These are phyloP conservation scores for Takifugu rubripes DNA, from an alignment of 2,797 vertebrate genomes.

Conservation along the genomic window DNA sequence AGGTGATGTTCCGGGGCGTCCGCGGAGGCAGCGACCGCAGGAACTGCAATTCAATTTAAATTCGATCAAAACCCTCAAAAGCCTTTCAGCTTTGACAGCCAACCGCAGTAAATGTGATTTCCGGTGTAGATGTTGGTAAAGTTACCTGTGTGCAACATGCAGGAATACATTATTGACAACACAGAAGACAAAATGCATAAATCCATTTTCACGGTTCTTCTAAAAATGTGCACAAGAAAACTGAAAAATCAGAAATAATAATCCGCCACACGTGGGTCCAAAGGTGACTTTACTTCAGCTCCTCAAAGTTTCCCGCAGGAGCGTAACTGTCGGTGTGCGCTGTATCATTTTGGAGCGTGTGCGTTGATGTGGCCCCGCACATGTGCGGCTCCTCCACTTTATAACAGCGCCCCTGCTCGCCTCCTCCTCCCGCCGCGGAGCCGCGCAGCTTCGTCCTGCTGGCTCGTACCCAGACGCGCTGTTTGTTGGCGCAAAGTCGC, in stretches of 20 bases:
- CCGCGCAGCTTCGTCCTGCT: constrained; percentile 74
- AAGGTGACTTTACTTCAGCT: neutral
- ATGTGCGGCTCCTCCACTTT: constrained; percentile 68
- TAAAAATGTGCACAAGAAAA: neutral
- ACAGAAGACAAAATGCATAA: constrained; percentile 76
- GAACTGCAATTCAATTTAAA: constrained; percentile 18
- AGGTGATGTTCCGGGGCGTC: constrained; percentile 56
- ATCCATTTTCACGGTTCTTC: constrained; percentile 74
- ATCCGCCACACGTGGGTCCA: constrained; percentile 26
- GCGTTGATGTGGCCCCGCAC: constrained; percentile 47
- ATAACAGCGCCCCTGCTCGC: constrained; percentile 68
- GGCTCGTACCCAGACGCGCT: constrained; percentile 81
- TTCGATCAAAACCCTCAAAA: too few relatives aligned
- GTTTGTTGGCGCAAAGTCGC: constrained; percentile 73
- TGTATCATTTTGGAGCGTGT: constrained; percentile 30
- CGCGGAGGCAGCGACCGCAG: constrained; percentile 34
- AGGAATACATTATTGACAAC: constrained; percentile 72
- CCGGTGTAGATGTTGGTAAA: constrained; percentile 1
- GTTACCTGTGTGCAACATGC: constrained; percentile 68
- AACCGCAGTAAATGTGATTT: too few relatives aligned
- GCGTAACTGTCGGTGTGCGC: neutral
- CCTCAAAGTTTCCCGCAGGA: constrained; percentile 11
- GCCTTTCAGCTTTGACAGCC: too few relatives aligned
- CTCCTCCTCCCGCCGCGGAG: constrained; percentile 38
- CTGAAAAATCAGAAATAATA: constrained; percentile 12